phyloP scores from a whole-genome alignment of 2,113 vertebrate species.

The Phrynosoma blainvillii region DNA sequence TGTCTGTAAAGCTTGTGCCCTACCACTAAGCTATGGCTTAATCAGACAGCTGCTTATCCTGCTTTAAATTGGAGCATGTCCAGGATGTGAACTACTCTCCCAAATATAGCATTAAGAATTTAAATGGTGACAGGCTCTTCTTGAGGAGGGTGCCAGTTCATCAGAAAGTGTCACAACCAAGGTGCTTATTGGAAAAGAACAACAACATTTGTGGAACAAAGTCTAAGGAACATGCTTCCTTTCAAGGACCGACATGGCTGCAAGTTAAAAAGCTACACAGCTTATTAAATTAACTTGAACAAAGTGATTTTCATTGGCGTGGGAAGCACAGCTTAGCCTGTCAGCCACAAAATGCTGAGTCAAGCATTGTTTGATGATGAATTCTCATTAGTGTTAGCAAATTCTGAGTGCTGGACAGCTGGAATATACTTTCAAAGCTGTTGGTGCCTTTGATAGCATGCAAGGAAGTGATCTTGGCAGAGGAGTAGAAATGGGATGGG shows the following conservation, averaged over 20 bases:
- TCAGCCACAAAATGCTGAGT: neutral
- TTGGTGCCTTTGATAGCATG: neutral
- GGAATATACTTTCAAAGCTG: neutral
- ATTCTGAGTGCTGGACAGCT: neutral
- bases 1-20: neutral
- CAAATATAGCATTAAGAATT: neutral
- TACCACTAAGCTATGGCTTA: neutral
- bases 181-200: neutral
- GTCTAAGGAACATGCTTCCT: neutral
- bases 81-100: rapidly evolving
- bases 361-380: constrained; percentile 4
- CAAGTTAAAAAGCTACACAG: neutral
- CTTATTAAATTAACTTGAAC: neutral
- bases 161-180: neutral
- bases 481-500: neutral
- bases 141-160: neutral
- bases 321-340: neutral
- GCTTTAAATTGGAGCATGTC: neutral
- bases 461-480: constrained; percentile 9
- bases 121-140: neutral
- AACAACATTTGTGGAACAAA: neutral
- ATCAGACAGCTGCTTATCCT: neutral
- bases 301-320: neutral
- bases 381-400: constrained; percentile 23
- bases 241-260: neutral